Base-by-base conservation (phyloP, 2,113 vertebrate species). In the Tinamus guttatus region DNA sequence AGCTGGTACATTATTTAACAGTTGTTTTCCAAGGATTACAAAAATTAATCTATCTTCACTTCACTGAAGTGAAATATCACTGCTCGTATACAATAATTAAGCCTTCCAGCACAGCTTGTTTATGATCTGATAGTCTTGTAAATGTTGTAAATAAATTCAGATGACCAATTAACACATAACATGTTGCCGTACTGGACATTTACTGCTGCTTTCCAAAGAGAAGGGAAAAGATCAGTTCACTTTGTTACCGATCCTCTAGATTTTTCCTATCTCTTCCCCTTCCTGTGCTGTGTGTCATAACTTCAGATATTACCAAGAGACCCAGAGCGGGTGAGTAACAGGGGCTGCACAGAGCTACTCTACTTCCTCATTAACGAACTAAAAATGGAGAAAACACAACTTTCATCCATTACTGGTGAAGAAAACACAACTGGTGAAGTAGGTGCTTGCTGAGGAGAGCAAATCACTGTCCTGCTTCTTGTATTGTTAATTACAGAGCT, bases 51-150 rank as follows among this genome's bases (percentile, higher is more conserved):
- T 74, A 27, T 32, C 9, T 2, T 34, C 4, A 20, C 24, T 49
- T 49, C 62, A 45, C 25, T 41, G 32, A n/a, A 83, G 43, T 27
- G 73, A 75, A 80, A 84, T n/a, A 18, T 34, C 36, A 25, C 14
- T 9, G 41, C 49, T 63, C 5, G 7, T 3, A 11, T 7, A 54
- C 2, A 12, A 7, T 18, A 56, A 15, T 13, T 19, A 34, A 40
- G 36, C 64, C 49, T 8, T 5, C 4, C 14, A 7, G 21, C 24
- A 1, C 20, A 0, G 15, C 40, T 27, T 43, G n/a, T 41, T 73
- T 30, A 8, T 22, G 40, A 12, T 38, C 13, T 21, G 47, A 45
- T 20, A 12, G 32, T 25, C 22, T 7, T 59, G 30, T 28, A 51
- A 54, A 7, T 7, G n/a, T 40, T 34, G 13, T 14, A 13, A 47